Evolutionary conservation across 2,888 invertebrate genomes (phyloP).

Genomic region (Eupithecia inturbata): DNA sequence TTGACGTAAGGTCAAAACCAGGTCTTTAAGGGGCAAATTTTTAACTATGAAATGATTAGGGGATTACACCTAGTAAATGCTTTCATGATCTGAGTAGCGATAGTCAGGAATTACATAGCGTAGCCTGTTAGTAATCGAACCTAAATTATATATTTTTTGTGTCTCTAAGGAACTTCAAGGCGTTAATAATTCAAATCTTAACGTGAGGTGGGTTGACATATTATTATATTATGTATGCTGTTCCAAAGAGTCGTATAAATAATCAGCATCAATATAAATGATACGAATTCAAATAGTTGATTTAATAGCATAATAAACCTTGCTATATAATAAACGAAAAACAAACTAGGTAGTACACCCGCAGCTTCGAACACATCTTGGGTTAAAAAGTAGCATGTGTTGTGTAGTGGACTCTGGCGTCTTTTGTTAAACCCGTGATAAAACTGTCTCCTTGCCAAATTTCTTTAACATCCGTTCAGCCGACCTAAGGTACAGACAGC

Average conservation of each 20-base stretch:
- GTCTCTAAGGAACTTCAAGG: background rate
- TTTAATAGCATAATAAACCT: background rate
- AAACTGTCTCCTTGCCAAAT: background rate
- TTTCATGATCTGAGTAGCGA: background rate
- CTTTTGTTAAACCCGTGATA: background rate
- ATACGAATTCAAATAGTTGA: background rate
- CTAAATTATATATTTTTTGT: background rate
- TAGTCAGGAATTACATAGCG: background rate
- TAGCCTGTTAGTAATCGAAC: background rate
- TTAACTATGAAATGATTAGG: background rate
- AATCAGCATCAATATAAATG: slow-evolving; percentile 8
- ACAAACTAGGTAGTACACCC: background rate
- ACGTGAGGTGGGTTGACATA: background rate
- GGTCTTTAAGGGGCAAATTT: background rate
- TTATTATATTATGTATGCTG: too few species aligned
- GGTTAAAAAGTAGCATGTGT: too few species aligned
- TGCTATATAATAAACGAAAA: background rate
- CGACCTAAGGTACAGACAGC: background rate
- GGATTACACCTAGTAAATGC: background rate
- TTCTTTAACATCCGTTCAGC: background rate
- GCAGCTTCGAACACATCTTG: too few species aligned
- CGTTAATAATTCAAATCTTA: background rate
- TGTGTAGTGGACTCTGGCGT: too few species aligned
- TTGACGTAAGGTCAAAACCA: background rate
- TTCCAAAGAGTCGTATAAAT: background rate